Conservation (phyloP, 2,888 invertebrate genomes). For the Eupithecia subumbrata region DNA sequence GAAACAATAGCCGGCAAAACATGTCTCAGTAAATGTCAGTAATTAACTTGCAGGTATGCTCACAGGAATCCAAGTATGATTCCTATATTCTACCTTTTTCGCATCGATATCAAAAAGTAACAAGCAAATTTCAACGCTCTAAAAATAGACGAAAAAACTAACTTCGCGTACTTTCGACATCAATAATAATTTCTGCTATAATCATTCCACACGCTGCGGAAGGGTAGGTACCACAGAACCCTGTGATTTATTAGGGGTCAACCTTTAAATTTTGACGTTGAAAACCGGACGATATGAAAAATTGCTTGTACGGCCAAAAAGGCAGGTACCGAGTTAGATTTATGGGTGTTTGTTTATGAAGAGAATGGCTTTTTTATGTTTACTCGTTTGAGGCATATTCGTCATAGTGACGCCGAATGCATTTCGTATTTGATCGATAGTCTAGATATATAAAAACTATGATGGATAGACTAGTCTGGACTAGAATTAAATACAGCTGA, state of each 20-base stretch:
- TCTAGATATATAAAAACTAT: not conserved
- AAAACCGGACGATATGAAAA: constrained; percentile 48
- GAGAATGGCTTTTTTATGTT: constrained; percentile 18
- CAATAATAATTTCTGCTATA: not conserved
- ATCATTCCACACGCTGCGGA: not conserved
- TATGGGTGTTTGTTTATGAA: constrained; percentile 34
- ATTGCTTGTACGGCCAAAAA: constrained; percentile 41
- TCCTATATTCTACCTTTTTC: not conserved
- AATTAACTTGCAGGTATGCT: no score
- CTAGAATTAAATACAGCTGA: not conserved
- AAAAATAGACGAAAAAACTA: not conserved
- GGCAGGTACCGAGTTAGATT: constrained; percentile 37
- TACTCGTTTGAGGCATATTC: constrained; percentile 1
- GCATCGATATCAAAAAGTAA: not conserved
- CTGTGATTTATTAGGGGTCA: constrained; percentile 47
- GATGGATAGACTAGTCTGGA: no score
- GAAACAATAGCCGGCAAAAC: not conserved
- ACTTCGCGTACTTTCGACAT: not conserved
- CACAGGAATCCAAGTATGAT: no score
- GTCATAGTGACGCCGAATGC: not conserved
- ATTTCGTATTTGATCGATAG: not conserved
- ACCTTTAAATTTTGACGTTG: constrained; percentile 49
- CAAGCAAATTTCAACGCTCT: not conserved
- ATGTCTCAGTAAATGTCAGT: not conserved
- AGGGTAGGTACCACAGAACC: constrained; percentile 5